Evolutionary conservation across 2,797 vertebrate genomes (phyloP).

Genomic region (Gymnoscopelus microlampas): DNA sequence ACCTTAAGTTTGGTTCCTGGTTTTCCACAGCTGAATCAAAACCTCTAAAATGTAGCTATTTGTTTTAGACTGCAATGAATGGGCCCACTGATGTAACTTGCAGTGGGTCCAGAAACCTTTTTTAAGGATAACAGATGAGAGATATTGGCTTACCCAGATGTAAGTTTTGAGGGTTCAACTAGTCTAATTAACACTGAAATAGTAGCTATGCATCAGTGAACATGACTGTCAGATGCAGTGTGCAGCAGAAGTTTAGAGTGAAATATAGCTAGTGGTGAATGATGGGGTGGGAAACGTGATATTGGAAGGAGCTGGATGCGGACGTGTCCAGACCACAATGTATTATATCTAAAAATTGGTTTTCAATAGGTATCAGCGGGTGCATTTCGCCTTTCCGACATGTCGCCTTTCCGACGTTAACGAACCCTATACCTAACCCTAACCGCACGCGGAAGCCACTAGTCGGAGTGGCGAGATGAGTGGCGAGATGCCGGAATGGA

Average conservation of each 20-base stretch:
- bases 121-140: constrained; percentile 56
- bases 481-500: too few species aligned
- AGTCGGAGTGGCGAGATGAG: too few species aligned
- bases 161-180: constrained; percentile 58
- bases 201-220: constrained; percentile 59
- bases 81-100: constrained; percentile 54
- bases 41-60: too few species aligned
- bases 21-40: too few species aligned
- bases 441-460: too few species aligned
- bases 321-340: constrained; percentile 55
- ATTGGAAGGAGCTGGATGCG: constrained; percentile 24
- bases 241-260: constrained; percentile 65
- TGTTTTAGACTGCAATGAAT: constrained; percentile 37
- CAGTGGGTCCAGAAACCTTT: constrained; percentile 27
- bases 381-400: too few species aligned
- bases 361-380: too few species aligned
- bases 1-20: too few species aligned
- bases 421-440: too few species aligned
- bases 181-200: constrained; percentile 57
- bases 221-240: constrained; percentile 71
- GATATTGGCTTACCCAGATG: constrained; percentile 53
- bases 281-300: constrained; percentile 39
- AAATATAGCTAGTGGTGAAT: constrained; percentile 57
- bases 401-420: too few species aligned
- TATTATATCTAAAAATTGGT: constrained; percentile 64